Evolutionary conservation across 2,888 invertebrate genomes (phyloP).

Genomic region (Limnephilus auricula): DNA sequence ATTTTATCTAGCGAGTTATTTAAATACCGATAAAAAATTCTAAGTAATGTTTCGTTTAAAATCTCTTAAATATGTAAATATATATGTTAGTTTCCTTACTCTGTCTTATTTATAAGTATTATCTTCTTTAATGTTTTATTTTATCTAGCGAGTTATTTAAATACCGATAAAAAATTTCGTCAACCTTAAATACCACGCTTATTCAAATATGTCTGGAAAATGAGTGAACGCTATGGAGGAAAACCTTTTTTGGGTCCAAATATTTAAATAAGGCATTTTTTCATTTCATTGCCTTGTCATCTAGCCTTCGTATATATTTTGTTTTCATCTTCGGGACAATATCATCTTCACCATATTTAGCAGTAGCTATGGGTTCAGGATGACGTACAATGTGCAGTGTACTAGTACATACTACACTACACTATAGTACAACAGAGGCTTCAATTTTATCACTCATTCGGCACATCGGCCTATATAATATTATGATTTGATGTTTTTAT

Average conservation of each 20-base stretch:
- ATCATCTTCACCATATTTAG: neutral
- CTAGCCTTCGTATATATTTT: neutral
- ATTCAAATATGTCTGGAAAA: neutral
- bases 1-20: no score
- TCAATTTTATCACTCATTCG: no score
- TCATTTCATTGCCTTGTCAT: neutral
- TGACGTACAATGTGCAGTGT: neutral
- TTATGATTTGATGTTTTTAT: no score
- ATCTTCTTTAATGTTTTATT: neutral
- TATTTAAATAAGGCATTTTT: conserved; percentile 2
- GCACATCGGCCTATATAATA: no score
- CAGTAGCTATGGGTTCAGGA: neutral
- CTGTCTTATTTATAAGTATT: no score
- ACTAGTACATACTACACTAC: no score
- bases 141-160: neutral
- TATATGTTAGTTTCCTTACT: no score
- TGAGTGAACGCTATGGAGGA: neutral
- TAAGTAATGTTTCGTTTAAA: no score
- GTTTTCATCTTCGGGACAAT: neutral
- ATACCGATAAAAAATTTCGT: neutral
- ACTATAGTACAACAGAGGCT: no score
- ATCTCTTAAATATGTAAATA: no score
- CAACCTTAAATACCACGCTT: neutral
- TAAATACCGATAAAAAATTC: no score
- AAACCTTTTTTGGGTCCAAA: neutral